Evolutionary conservation across 2,888 invertebrate genomes (phyloP).

Genomic region (Campoplex capitator): DNA sequence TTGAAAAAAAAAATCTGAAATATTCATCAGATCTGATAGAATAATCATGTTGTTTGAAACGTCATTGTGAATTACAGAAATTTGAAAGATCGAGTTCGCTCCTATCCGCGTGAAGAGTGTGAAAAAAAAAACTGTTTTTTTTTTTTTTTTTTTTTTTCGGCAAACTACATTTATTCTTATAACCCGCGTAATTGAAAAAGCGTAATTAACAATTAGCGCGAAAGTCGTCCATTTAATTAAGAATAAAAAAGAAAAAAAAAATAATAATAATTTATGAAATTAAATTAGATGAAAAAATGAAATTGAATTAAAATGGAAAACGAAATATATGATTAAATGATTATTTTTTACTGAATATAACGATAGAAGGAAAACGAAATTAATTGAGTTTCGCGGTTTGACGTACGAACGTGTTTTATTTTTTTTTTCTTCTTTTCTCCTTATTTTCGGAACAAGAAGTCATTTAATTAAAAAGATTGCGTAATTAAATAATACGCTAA

Average conservation of each 20-base stretch:
- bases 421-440: not conserved
- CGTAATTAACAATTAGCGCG: too few species aligned
- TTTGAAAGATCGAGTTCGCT: not conserved
- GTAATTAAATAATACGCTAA: slow-evolving; percentile 2
- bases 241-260: not conserved
- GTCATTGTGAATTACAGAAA: not conserved
- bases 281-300: not conserved
- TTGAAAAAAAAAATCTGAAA: not conserved
- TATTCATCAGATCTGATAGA: not conserved
- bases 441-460: not conserved
- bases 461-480: not conserved
- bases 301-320: not conserved
- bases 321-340: not conserved
- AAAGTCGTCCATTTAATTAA: not conserved
- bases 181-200: not conserved
- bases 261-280: not conserved
- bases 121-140: not conserved
- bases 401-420: not conserved
- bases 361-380: not conserved
- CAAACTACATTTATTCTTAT: not conserved
- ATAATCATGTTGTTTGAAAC: not conserved
- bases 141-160: not conserved
- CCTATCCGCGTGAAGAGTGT: not conserved
- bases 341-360: not conserved
- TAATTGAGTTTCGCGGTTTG: not conserved